Percentiles rank a stretch among this genome's conserved stretches.
Conservation (phyloP, 1,140 invertebrate genomes). For the Galleria mellonella region DNA sequence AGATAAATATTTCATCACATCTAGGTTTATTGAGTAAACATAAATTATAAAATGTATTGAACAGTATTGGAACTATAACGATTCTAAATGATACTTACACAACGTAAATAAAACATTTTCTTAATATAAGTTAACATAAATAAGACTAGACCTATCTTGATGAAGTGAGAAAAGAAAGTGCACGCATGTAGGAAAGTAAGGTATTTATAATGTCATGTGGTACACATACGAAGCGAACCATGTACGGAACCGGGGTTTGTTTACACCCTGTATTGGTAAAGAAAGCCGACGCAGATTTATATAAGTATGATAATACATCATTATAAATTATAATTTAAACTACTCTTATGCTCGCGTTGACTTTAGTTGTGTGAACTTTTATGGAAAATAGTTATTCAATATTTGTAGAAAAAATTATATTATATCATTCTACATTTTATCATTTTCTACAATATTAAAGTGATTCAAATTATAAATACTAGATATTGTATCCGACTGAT, state of each 20-base stretch:
- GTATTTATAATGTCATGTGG: constrained; percentile 55
- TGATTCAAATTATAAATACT: too few relatives aligned
- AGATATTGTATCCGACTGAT: too few relatives aligned
- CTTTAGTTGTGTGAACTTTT: too few relatives aligned
- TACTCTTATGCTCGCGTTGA: too few relatives aligned
- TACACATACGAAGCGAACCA: constrained; percentile 7
- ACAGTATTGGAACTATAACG: too few relatives aligned
- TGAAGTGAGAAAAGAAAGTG: constrained; percentile 32
- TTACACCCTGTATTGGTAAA: constrained; percentile 22
- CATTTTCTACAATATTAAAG: too few relatives aligned
- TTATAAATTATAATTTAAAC: neutral
- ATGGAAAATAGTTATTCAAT: too few relatives aligned
- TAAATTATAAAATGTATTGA: too few relatives aligned
- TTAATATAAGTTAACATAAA: neutral
- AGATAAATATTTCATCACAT: too few relatives aligned
- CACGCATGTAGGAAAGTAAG: constrained; percentile 16
- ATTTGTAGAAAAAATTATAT: too few relatives aligned
- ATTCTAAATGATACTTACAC: constrained; percentile 25
- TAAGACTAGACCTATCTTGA: constrained; percentile 7
- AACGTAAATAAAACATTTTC: constrained; percentile 23
- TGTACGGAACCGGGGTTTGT: constrained; percentile 27
- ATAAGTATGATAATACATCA: constrained; percentile 15
- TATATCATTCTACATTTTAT: too few relatives aligned
- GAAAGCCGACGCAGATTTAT: constrained; percentile 24
- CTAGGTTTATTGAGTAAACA: too few relatives aligned